Evolutionary conservation across 2,888 invertebrate species (phyloP).

Genomic region (Pachliopta kotzebuea): DNA sequence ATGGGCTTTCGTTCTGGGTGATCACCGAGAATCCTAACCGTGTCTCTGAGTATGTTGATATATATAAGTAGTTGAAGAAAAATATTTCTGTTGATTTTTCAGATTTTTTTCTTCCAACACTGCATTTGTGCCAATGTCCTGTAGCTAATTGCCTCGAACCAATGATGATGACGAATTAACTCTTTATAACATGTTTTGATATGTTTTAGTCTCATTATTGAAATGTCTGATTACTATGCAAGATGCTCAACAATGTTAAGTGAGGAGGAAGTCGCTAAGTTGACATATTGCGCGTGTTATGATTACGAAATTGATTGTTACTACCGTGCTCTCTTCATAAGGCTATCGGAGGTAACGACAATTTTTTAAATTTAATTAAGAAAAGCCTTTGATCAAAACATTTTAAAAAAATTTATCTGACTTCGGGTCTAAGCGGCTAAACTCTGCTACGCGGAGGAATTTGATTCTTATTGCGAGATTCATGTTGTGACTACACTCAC

Average conservation of each 20-base stretch:
- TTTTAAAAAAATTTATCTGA: too few relatives aligned
- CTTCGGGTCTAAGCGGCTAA: too few relatives aligned
- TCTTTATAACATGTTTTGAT: too few relatives aligned
- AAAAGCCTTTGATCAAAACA: too few relatives aligned
- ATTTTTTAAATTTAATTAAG: neutral
- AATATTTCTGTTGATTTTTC: neutral
- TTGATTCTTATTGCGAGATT: too few relatives aligned
- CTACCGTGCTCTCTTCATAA: conserved; percentile 57
- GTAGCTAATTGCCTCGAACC: too few relatives aligned
- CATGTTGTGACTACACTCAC: too few relatives aligned
- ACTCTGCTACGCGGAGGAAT: too few relatives aligned
- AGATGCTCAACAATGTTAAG: conserved; percentile 38
- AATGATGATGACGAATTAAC: too few relatives aligned
- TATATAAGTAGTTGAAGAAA: neutral
- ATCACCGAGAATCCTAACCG: conserved; percentile 50
- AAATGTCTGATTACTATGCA: conserved; percentile 56
- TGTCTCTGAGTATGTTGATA: conserved; percentile 44
- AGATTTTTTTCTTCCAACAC: too few relatives aligned
- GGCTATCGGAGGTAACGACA: conserved; percentile 47
- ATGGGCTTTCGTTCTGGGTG: conserved; percentile 56
- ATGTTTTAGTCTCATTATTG: conserved; percentile 49
- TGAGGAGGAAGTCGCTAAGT: conserved; percentile 40
- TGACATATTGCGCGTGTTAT: conserved; percentile 56
- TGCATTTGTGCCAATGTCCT: too few relatives aligned
- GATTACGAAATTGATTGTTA: conserved; percentile 50